These are phyloP conservation scores for Willisornis vidua DNA, from an alignment of 2,113 vertebrate species.

Conservation along the genomic window DNA sequence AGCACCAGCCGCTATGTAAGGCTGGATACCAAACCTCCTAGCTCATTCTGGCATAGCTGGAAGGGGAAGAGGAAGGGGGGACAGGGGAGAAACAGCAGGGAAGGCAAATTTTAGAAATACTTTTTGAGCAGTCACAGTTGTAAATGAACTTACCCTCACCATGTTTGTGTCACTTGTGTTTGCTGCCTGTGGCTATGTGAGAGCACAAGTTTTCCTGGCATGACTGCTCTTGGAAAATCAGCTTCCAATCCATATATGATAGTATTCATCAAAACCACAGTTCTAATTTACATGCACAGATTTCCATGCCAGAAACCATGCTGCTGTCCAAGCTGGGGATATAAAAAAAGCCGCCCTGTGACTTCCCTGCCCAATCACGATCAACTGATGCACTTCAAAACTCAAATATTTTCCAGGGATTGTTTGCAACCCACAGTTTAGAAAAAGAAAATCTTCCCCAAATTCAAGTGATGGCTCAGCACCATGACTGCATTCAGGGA, in stretches of 20 bases:
- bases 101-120: slow-evolving; percentile 51
- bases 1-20: background rate
- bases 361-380: slow-evolving; percentile 31
- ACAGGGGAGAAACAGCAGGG: slow-evolving; percentile 23
- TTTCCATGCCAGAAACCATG: slow-evolving; percentile 39
- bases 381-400: background rate
- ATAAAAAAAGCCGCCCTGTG: slow-evolving; percentile 9
- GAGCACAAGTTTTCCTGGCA: slow-evolving; percentile 61
- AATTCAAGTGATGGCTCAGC: background rate
- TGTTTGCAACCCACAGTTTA: background rate
- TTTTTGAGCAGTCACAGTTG: slow-evolving; percentile 45
- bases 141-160: slow-evolving; percentile 46
- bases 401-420: slow-evolving; percentile 44
- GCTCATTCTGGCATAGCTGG: background rate
- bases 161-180: slow-evolving; percentile 49
- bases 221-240: slow-evolving; percentile 32
- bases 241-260: slow-evolving; percentile 66
- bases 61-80: slow-evolving; percentile 4
- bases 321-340: background rate
- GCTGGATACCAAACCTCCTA: slow-evolving; percentile 36
- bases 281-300: slow-evolving; percentile 37
- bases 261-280: slow-evolving; percentile 58
- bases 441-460: slow-evolving; percentile 22
- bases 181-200: slow-evolving; percentile 20
- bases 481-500: background rate